phyloP scores from a whole-genome alignment of 2,797 vertebrate genomes.

The Gambelia wislizenii region DNA sequence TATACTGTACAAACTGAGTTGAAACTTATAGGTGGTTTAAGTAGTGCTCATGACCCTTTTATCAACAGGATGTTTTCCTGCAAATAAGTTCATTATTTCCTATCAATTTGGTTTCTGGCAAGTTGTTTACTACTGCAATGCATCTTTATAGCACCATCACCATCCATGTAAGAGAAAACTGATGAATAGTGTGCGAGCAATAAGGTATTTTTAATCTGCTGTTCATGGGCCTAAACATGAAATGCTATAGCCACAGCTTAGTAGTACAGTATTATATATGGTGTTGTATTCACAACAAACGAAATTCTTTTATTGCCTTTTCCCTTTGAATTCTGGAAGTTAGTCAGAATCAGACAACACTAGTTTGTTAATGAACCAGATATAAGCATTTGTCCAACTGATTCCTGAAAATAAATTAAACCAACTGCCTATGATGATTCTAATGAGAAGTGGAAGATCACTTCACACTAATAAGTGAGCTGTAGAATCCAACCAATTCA shows the following conservation, averaged over 20 bases:
- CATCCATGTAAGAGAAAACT: neutral
- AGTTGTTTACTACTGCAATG: neutral
- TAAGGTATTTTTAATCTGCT: neutral
- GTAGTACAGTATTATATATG: neutral
- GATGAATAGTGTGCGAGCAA: neutral
- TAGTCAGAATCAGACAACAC: neutral
- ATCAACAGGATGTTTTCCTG: neutral
- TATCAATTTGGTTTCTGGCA: neutral
- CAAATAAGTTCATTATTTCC: neutral
- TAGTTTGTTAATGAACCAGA: neutral
- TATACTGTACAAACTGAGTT: neutral
- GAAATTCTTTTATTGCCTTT: neutral
- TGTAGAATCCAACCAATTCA: neutral
- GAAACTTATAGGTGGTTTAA: neutral
- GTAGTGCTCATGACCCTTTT: slow-evolving; percentile 5
- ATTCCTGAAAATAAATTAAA: neutral
- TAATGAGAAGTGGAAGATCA: neutral
- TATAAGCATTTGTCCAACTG: neutral
- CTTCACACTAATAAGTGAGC: neutral
- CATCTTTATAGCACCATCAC: neutral
- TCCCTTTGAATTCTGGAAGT: slow-evolving; percentile 3
- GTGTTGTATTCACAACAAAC: neutral
- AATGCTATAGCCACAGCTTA: neutral
- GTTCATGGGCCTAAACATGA: neutral
- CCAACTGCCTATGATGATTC: neutral